phyloP scores from a whole-genome alignment of 1,140 invertebrate species.

The Tetraneura akinire region DNA sequence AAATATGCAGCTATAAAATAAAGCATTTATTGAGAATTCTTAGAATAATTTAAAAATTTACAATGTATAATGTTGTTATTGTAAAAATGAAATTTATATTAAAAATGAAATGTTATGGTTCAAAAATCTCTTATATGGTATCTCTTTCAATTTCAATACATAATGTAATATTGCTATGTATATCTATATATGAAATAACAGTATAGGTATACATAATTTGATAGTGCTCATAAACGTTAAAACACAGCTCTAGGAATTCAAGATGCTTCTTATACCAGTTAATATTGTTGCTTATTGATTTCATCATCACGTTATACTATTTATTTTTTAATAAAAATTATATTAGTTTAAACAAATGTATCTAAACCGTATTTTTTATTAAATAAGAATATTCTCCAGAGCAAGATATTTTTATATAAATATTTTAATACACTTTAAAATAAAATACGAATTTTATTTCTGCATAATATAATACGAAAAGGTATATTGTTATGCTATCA shows the following conservation, averaged over 20 bases:
- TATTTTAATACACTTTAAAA: too few species aligned
- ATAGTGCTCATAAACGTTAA: background rate
- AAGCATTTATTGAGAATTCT: background rate
- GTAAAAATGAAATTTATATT: background rate
- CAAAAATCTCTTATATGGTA: too few species aligned
- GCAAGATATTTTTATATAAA: too few species aligned
- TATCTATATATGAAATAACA: too few species aligned
- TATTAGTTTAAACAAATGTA: background rate
- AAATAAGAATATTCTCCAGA: background rate
- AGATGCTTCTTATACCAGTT: background rate
- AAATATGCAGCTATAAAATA: background rate
- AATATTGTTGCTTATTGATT: background rate
- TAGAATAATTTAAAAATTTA: background rate
- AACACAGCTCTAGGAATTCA: too few species aligned
- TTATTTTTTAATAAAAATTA: background rate
- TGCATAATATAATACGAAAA: too few species aligned
- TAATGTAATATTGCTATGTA: too few species aligned
- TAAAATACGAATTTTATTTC: too few species aligned
- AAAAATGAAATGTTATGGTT: background rate
- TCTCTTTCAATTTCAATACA: too few species aligned
- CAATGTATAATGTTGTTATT: too few species aligned
- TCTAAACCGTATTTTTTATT: background rate
- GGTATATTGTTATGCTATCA: too few species aligned
- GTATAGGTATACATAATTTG: background rate
- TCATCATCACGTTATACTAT: too few species aligned